Percentiles rank a stretch among this genome's conserved stretches.
Evolutionary conservation across 2,888 invertebrate genomes (phyloP).

Genomic region (Timema podura): DNA sequence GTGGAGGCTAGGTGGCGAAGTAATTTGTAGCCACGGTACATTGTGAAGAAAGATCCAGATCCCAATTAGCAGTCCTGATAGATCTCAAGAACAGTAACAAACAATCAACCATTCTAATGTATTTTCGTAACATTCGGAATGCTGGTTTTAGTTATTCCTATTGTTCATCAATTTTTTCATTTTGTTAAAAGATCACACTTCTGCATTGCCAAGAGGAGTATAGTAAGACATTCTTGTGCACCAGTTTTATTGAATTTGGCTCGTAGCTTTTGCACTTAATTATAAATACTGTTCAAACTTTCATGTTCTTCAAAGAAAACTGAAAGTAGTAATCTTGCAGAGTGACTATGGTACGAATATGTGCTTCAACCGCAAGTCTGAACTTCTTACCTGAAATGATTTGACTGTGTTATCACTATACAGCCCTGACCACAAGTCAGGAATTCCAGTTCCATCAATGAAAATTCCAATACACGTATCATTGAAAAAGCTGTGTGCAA

Average conservation of each 20-base stretch:
- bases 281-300: background rate
- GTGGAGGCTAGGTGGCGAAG: too few species aligned
- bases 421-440: conserved; percentile 8
- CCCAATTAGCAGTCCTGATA: conserved; percentile 15
- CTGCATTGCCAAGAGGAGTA: conserved; percentile 9
- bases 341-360: conserved; percentile 10
- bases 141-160: background rate
- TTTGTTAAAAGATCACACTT: background rate
- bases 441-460: conserved; percentile 18
- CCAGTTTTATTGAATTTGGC: background rate
- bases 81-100: conserved; percentile 10
- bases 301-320: conserved; percentile 4
- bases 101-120: conserved; percentile 16
- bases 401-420: conserved; percentile 18
- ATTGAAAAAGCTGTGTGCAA: conserved; percentile 21
- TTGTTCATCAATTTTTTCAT: background rate
- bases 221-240: conserved; percentile 2
- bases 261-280: background rate
- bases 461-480: conserved; percentile 16
- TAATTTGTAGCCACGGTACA: too few species aligned
- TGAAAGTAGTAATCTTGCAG: conserved; percentile 12
- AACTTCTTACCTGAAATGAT: conserved; percentile 18
- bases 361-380: conserved; percentile 13
- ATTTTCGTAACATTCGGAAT: conserved; percentile 14
- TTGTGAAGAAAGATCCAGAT: conserved; percentile 17